These are phyloP conservation scores for Heliconius hortense DNA, from an alignment of 2,888 invertebrate species.

Conservation along the genomic window DNA sequence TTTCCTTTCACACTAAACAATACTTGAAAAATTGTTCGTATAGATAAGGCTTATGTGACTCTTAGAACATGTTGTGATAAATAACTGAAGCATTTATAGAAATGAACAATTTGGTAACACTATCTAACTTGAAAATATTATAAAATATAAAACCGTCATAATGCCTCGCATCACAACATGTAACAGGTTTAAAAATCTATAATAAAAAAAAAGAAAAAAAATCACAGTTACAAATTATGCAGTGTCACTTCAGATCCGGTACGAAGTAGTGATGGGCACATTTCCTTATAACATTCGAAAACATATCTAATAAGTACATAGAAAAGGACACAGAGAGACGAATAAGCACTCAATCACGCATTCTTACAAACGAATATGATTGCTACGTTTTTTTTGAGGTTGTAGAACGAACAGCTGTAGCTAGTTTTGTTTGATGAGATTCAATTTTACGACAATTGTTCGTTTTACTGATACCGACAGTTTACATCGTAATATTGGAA, in stretches of 20 bases:
- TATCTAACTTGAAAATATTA: slow-evolving; percentile 49
- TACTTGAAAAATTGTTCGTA: slow-evolving; percentile 59
- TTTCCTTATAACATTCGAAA: slow-evolving; percentile 65
- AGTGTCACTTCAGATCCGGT: slow-evolving; percentile 78
- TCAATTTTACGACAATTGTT: slow-evolving; percentile 29
- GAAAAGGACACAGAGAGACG: slow-evolving; percentile 77
- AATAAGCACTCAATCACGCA: slow-evolving; percentile 74
- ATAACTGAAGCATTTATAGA: slow-evolving; percentile 55
- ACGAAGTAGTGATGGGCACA: slow-evolving; percentile 69
- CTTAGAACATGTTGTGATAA: slow-evolving; percentile 73
- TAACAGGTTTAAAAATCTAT: slow-evolving; percentile 77
- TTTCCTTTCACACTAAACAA: slow-evolving; percentile 62
- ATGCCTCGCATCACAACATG: slow-evolving; percentile 74
- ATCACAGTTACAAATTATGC: slow-evolving; percentile 82
- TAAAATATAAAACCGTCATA: slow-evolving; percentile 52
- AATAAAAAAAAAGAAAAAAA: slow-evolving; percentile 75
- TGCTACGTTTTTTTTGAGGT: slow-evolving; percentile 38
- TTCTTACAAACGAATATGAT: slow-evolving; percentile 58
- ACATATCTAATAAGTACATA: slow-evolving; percentile 78
- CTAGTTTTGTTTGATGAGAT: slow-evolving; percentile 32
- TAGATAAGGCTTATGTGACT: slow-evolving; percentile 53
- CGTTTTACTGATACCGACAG: slow-evolving; percentile 28
- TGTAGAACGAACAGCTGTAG: slow-evolving; percentile 46
- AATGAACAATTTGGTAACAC: slow-evolving; percentile 58
- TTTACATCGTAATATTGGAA: slow-evolving; percentile 6